These are phyloP conservation scores for Caenorhabditis zanzibari DNA, from an alignment of 2,888 invertebrate species.

Conservation along the genomic window DNA sequence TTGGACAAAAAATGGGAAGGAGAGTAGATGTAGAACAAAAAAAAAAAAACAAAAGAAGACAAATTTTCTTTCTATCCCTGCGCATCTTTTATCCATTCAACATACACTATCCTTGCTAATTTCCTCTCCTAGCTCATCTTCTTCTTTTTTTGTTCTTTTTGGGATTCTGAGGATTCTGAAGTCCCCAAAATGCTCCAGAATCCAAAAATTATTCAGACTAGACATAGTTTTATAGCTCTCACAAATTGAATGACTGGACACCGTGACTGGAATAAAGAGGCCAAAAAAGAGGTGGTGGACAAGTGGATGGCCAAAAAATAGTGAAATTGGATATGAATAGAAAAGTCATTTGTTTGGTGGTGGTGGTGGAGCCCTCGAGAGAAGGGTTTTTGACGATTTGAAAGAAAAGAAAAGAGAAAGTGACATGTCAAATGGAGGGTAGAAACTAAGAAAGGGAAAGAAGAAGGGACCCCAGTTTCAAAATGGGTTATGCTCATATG, in stretches of 20 bases:
- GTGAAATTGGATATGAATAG: conserved; percentile 51
- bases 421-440: conserved; percentile 31
- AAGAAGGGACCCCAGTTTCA: conserved; percentile 1
- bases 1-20: background rate
- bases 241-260: background rate
- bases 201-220: too few species aligned
- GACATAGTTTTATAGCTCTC: background rate
- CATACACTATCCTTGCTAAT: conserved; percentile 11
- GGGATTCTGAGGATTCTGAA: background rate
- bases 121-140: conserved; percentile 16
- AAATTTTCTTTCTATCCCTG: conserved; percentile 18
- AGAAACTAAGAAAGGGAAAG: background rate
- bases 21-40: conserved; percentile 16
- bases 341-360: conserved; percentile 16
- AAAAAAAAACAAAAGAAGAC: conserved; percentile 22
- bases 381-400: conserved; percentile 9
- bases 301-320: conserved; percentile 10
- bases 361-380: background rate
- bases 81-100: background rate
- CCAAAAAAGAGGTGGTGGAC: conserved; percentile 9
- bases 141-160: conserved; percentile 12
- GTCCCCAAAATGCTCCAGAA: too few species aligned
- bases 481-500: conserved; percentile 5
- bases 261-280: background rate
- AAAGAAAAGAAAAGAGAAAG: conserved; percentile 7